These are phyloP conservation scores for Linyphia triangularis DNA, from an alignment of 2,888 invertebrate species.

Conservation along the genomic window DNA sequence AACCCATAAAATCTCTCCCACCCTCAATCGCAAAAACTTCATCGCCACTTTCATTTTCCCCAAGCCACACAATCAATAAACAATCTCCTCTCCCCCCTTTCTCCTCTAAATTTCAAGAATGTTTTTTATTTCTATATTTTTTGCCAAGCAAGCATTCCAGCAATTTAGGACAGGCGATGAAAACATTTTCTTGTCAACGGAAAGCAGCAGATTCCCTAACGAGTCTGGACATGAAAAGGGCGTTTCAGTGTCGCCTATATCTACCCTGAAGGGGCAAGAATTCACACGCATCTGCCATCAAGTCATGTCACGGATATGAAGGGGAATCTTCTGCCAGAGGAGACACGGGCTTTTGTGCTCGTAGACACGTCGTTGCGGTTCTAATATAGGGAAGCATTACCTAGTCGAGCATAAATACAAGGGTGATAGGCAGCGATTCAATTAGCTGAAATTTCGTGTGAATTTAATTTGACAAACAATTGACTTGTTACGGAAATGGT, in stretches of 20 bases:
- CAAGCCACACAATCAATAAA: not conserved
- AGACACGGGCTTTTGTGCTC: not conserved
- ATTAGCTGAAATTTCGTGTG: too few relatives aligned
- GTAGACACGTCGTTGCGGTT: not conserved
- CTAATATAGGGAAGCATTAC: too few relatives aligned
- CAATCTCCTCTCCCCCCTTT: not conserved
- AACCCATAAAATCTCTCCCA: not conserved
- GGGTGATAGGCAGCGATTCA: too few relatives aligned
- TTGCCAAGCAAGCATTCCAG: conserved; percentile 8
- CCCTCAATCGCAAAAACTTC: not conserved
- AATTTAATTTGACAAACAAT: too few relatives aligned
- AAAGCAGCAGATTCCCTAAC: conserved; percentile 29
- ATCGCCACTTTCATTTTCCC: not conserved
- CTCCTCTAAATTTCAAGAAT: not conserved
- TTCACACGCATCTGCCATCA: not conserved
- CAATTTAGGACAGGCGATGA: conserved; percentile 17
- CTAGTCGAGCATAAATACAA: too few relatives aligned
- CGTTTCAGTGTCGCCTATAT: conserved; percentile 19
- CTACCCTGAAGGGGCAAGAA: not conserved
- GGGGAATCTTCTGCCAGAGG: not conserved
- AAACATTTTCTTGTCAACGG: conserved; percentile 41
- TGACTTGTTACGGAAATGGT: too few relatives aligned
- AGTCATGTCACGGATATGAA: not conserved
- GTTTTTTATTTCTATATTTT: too few relatives aligned
- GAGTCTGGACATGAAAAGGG: conserved; percentile 50